Conservation (phyloP, 2,888 invertebrate genomes). For the Scotopteryx bipunctaria region DNA sequence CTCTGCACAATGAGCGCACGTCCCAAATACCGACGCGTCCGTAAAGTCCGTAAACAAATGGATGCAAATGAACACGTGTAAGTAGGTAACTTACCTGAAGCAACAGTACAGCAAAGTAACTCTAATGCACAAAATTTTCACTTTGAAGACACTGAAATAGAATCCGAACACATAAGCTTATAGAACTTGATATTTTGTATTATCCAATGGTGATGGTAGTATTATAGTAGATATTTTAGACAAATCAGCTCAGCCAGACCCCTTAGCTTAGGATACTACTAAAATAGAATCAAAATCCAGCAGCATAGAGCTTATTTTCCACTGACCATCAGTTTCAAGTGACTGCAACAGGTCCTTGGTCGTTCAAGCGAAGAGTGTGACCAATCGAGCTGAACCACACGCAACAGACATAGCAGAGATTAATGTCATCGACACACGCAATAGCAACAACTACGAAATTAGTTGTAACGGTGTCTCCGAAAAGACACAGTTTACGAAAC, state of each 20-base stretch:
- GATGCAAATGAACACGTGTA: constrained; percentile 49
- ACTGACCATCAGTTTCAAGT: neutral
- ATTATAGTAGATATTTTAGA: too few relatives aligned
- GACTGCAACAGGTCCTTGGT: constrained; percentile 43
- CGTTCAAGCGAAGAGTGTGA: constrained; percentile 43
- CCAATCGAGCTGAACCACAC: constrained; percentile 63
- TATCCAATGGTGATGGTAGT: too few relatives aligned
- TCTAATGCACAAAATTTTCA: neutral
- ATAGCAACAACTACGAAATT: constrained; percentile 48
- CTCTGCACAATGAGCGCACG: constrained; percentile 44
- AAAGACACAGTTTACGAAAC: constrained; percentile 26
- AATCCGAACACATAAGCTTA: neutral
- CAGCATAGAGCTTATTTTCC: neutral
- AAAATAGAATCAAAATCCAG: neutral
- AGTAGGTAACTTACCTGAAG: constrained; percentile 39
- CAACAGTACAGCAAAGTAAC: constrained; percentile 25
- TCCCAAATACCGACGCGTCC: constrained; percentile 55
- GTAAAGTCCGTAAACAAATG: constrained; percentile 47
- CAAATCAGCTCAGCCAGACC: neutral
- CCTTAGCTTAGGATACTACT: neutral
- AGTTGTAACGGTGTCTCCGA: constrained; percentile 47
- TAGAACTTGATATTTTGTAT: neutral
- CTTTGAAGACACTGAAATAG: neutral
- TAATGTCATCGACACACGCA: constrained; percentile 60
- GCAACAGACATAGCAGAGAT: constrained; percentile 44